These are phyloP conservation scores for Gobio occitaniae DNA, from an alignment of 2,797 vertebrate species.

Conservation along the genomic window DNA sequence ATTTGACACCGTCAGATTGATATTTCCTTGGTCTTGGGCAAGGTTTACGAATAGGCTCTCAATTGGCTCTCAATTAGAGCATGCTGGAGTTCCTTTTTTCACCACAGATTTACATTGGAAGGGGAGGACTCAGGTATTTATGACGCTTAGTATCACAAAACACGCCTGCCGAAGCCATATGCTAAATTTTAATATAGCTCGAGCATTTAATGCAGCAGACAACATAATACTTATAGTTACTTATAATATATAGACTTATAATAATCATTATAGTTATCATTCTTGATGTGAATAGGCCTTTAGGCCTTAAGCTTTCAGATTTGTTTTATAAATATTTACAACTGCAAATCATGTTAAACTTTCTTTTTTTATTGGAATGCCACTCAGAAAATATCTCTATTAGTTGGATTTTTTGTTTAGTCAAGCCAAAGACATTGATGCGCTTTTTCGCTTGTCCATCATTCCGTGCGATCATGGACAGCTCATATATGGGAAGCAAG, in stretches of 20 bases:
- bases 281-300: background rate
- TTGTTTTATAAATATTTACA: background rate
- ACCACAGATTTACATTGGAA: too few species aligned
- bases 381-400: background rate
- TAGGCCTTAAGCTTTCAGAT: too few species aligned
- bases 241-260: background rate
- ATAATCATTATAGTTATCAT: background rate
- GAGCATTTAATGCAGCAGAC: background rate
- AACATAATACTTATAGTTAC: background rate
- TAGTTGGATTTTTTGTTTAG: background rate
- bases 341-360: constrained; percentile 1
- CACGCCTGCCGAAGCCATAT: too few species aligned
- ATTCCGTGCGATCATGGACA: background rate
- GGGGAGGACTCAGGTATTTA: too few species aligned
- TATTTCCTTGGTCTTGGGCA: too few species aligned
- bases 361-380: background rate
- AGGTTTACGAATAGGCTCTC: too few species aligned
- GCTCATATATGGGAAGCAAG: background rate
- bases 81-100: too few species aligned
- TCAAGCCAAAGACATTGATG: background rate
- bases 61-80: too few species aligned
- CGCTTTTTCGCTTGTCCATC: background rate
- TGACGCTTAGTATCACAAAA: too few species aligned
- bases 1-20: too few species aligned
- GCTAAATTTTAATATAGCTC: background rate